These are phyloP conservation scores for Bufo gargarizans DNA, from an alignment of 2,113 vertebrate species.

Conservation along the genomic window DNA sequence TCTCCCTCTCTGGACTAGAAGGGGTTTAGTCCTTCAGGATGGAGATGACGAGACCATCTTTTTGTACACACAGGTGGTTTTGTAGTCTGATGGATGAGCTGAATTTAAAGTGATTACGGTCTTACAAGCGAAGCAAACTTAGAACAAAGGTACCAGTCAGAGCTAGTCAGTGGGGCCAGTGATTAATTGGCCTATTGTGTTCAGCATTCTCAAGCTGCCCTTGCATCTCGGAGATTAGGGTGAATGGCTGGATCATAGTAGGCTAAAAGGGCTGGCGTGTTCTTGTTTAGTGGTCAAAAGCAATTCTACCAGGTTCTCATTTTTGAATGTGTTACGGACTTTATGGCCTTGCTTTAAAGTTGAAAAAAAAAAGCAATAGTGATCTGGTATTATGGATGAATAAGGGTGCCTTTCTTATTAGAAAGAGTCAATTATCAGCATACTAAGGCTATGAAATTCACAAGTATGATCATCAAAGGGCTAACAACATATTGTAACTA, in stretches of 20 bases:
- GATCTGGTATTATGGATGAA: not conserved
- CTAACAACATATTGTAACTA: not conserved
- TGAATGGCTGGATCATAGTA: not conserved
- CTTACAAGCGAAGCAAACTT: slow-evolving; percentile 62
- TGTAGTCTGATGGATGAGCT: slow-evolving; percentile 63
- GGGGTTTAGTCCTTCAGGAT: slow-evolving; percentile 38
- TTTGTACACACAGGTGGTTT: slow-evolving; percentile 52
- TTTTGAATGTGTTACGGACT: not conserved
- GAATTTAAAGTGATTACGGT: slow-evolving; percentile 65
- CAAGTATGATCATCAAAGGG: no score
- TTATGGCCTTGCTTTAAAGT: not conserved
- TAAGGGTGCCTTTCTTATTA: not conserved
- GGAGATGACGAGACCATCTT: slow-evolving; percentile 30
- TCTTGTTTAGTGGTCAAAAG: slow-evolving; percentile 23
- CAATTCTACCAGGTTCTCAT: not conserved
- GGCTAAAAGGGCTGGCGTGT: not conserved
- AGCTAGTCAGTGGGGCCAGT: slow-evolving; percentile 53
- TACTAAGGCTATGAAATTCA: not conserved
- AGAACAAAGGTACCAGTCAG: slow-evolving; percentile 61
- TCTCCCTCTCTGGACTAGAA: slow-evolving; percentile 30
- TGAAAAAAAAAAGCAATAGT: slow-evolving; percentile 6
- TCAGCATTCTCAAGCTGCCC: slow-evolving; percentile 53
- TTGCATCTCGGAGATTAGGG: slow-evolving; percentile 43
- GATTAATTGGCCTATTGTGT: slow-evolving; percentile 61
- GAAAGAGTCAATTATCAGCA: not conserved